phyloP scores from a whole-genome alignment of 2,888 invertebrate genomes.

The Nasonia oneida region DNA sequence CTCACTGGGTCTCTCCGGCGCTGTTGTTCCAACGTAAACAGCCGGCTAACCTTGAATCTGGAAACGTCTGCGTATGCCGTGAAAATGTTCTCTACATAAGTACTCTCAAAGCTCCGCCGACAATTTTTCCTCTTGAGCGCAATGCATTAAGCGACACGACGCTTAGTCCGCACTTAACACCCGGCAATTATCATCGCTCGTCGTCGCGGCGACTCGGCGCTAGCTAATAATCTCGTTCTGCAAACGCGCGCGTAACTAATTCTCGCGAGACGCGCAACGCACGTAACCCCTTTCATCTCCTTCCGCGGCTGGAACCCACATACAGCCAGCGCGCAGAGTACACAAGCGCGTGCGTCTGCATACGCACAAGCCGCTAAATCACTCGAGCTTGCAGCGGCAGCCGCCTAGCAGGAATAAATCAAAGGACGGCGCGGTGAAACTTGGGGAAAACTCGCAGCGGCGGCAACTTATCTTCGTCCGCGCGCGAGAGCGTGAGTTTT shows the following conservation, averaged over 20 bases:
- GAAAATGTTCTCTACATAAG: not conserved
- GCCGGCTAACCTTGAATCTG: slow-evolving; percentile 22
- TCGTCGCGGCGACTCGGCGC: not conserved
- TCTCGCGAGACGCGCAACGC: not conserved
- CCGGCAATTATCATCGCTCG: slow-evolving; percentile 15
- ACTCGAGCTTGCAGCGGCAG: slow-evolving; percentile 1
- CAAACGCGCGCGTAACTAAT: slow-evolving; percentile 1
- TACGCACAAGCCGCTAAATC: slow-evolving; percentile 14
- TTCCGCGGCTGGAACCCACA: too few species aligned
- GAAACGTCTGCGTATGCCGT: not conserved
- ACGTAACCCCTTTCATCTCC: slow-evolving; percentile 1
- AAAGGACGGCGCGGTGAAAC: not conserved
- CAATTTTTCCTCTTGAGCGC: slow-evolving; percentile 7
- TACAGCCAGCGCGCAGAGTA: too few species aligned
- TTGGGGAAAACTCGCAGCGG: not conserved
- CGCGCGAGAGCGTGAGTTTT: not conserved
- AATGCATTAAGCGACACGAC: not conserved
- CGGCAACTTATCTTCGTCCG: slow-evolving; percentile 28
- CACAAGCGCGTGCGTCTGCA: not conserved
- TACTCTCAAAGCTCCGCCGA: not conserved
- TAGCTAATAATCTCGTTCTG: slow-evolving; percentile 20
- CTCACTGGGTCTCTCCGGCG: not conserved
- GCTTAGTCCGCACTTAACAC: not conserved
- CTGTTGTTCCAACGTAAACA: slow-evolving; percentile 28
- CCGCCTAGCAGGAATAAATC: slow-evolving; percentile 18